These are phyloP conservation scores for Montipora cactus DNA, from an alignment of 64 coral and sea anemone genomes.

Conservation along the genomic window DNA sequence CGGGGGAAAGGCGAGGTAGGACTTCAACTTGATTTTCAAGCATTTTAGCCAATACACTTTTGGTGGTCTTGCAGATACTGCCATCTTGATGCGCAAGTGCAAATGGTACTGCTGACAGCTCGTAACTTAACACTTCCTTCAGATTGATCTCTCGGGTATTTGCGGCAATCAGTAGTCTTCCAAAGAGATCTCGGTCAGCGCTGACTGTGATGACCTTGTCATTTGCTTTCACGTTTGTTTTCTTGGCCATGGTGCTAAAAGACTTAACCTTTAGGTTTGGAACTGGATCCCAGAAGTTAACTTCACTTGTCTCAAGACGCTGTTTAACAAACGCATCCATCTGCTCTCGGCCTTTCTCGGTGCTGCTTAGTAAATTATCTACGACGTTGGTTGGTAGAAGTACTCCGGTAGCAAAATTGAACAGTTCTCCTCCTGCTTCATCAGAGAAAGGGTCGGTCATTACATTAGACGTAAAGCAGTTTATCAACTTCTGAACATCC, in stretches of 20 bases:
- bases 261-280: slow-evolving; percentile 37
- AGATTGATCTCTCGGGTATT: slow-evolving; percentile 58
- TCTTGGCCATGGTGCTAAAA: slow-evolving; percentile 17
- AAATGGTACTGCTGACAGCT: slow-evolving; percentile 66
- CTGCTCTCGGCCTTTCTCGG: not conserved
- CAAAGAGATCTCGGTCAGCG: slow-evolving; percentile 12
- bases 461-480: slow-evolving; percentile 38
- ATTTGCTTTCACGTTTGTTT: not conserved
- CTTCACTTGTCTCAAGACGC: not conserved
- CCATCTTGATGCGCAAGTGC: slow-evolving; percentile 56
- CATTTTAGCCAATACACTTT: slow-evolving; percentile 27
- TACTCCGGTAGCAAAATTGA: slow-evolving; percentile 74
- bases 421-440: slow-evolving; percentile 36
- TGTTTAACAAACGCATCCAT: slow-evolving; percentile 15
- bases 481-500: slow-evolving; percentile 48
- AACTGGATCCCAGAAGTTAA: slow-evolving; percentile 55
- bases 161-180: slow-evolving; percentile 42
- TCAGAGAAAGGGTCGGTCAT: slow-evolving; percentile 59
- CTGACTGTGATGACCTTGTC: slow-evolving; percentile 5
- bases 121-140: slow-evolving; percentile 62
- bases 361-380: not conserved
- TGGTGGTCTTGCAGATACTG: slow-evolving; percentile 58
- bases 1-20: not conserved
- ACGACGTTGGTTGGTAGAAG: slow-evolving; percentile 4
- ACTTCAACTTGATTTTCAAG: slow-evolving; percentile 36